Conservation (phyloP, 30 jellyfish, hydroid and myxozoan species). For the Cassiopea andromeda region DNA sequence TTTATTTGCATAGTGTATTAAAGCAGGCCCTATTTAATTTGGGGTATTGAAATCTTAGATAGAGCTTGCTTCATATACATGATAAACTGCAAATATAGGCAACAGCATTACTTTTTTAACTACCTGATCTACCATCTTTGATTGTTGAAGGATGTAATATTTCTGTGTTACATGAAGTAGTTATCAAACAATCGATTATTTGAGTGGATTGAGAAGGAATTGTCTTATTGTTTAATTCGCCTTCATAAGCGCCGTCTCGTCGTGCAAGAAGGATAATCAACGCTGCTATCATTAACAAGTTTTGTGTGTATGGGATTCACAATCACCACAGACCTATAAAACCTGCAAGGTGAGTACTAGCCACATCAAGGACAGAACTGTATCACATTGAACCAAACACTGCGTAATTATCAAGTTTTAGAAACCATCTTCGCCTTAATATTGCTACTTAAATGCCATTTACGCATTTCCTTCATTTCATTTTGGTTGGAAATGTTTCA, state of each 20-base stretch:
- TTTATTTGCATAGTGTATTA: too few relatives aligned
- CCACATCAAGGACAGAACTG: not conserved
- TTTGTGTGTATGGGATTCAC: not conserved
- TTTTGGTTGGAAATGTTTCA: not conserved
- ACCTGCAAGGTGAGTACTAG: not conserved
- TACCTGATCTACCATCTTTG: conserved; percentile 39
- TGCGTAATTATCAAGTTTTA: not conserved
- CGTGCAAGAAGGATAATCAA: not conserved
- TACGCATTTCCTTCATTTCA: not conserved
- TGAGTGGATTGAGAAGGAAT: conserved; percentile 39
- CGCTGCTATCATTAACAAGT: not conserved
- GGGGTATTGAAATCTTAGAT: too few relatives aligned
- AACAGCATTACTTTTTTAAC: too few relatives aligned
- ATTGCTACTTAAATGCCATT: not conserved
- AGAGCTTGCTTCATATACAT: too few relatives aligned
- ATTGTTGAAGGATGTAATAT: conserved; percentile 47
- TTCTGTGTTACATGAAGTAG: conserved; percentile 61
- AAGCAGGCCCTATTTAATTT: too few relatives aligned
- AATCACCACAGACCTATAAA: not conserved
- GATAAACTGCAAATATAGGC: too few relatives aligned
- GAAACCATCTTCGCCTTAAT: not conserved
- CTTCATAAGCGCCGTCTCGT: conserved; percentile 21
- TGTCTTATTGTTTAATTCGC: conserved; percentile 13
- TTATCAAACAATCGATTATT: conserved; percentile 36
- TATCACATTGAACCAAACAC: not conserved